Base-by-base conservation (phyloP, 2,888 invertebrate genomes). In the Lithophane ornitopus region DNA sequence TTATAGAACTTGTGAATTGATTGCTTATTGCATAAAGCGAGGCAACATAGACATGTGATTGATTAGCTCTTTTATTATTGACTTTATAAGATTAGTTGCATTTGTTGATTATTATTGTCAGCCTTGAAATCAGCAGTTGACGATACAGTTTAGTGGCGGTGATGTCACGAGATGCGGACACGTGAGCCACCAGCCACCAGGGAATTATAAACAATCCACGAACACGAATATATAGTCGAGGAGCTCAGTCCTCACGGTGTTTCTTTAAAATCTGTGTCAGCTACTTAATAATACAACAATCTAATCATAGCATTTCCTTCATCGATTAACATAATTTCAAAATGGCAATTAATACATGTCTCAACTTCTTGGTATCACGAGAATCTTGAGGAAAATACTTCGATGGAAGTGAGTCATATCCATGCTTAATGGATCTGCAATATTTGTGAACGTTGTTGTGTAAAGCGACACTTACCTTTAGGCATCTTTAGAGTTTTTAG, bases 401-500 rank as follows among this genome's bases (percentile, higher is more conserved):
- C 22, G 41, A 71, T n/a, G 14, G 26, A 9, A 22, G 44, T 72
- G 67, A 81, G 41, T 72, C n/a, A 49, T 49, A 84, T 63, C 26
- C 16, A 62, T 66, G 49, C 70, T 81, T 19, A 69, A 76, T 69
- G n/a, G 3, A 58, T 28, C 19, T 62, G 66, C 28, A 41, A 62
- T 46, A 84, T 75, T 67, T 11, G 65, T 69, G 44, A 44, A 52
- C 28, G 26, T 73, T 65, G 44, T 41, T 41, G 26, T 65, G 46
- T 62, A 41, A 62, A 78, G 63, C 52, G 41, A 66, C 70, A 93
- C 95, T 95, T 93, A 95, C 95, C 94, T 91, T 92, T 94, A 83
- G 94, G 95, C 94, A 94, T 94, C 88, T 90, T 93, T 87, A 83
- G 76, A 85, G 80, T 88, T 89, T 90, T 89, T 90, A 86, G 85